Base-by-base conservation (phyloP, 1,140 invertebrate species). In the Papilio helenus region DNA sequence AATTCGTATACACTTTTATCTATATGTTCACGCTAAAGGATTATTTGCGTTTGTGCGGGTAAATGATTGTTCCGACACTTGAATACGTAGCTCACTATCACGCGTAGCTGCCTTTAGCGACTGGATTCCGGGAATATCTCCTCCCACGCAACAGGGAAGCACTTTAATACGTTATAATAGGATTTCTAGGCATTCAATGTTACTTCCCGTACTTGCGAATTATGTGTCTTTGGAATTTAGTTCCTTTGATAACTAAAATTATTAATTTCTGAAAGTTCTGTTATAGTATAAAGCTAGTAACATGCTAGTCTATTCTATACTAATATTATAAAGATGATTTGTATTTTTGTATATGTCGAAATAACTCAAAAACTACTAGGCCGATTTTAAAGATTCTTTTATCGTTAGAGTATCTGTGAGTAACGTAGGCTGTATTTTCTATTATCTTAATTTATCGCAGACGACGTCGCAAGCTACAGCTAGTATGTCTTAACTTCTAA, bases 161-260 rank as follows among this genome's bases (percentile, higher is more conserved):
- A 26, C 61, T 29, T 14, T 68, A 29, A 14, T 68, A 26, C 61
- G 16, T 26, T 68, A 29, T 68, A 68, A 68, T 34, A 68, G 61
- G 61, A 68, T 68, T 68, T 68, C 61, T 29, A 68, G 61, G 61
- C 26, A 68, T 68, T 68, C 61, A 68, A 10, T 68, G 23, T 68
- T 29, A 34, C 10, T 68, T 3, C 3, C 12, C 58, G 1, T 23
- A 61, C 14, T 9, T 26, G 61, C 14, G 61, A 34, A 34, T 68
- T 68, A 68, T 68, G 14, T 9, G 34, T 29, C n/a, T 29, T 16
- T 68, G 61, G 61, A 34, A 68, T 68, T 68, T 68, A 68, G 3
- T 34, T 7, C 10, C 61, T 68, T 68, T 68, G 61, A 29, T 68
- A 68, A 68, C 61, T 5, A 5, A 14, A 65, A 9, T 26, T 58